Conservation (phyloP, 2,888 invertebrate genomes). For the Volucella zonaria region DNA sequence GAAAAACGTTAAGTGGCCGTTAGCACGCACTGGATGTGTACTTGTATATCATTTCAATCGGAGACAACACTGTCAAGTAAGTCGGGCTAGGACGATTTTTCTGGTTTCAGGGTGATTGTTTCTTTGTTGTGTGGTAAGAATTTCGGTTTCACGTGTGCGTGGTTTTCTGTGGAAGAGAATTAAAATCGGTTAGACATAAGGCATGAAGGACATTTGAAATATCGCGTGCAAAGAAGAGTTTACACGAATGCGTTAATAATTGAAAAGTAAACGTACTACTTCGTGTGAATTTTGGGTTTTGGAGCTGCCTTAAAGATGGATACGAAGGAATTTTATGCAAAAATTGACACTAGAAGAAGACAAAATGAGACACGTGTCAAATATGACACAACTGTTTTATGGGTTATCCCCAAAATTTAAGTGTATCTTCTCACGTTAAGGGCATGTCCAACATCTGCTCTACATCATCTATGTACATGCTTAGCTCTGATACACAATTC, state of each 20-base stretch:
- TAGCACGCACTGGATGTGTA: constrained; percentile 5
- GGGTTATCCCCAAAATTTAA: no score
- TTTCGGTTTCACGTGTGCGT: constrained; percentile 10
- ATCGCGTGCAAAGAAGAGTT: constrained; percentile 27
- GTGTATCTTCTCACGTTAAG: no score
- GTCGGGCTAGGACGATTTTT: not conserved
- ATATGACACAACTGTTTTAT: no score
- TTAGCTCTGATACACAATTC: no score
- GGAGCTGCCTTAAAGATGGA: not conserved
- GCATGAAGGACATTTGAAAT: not conserved
- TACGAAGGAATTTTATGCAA: not conserved
- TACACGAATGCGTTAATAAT: constrained; percentile 45
- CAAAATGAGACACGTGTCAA: no score
- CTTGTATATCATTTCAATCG: constrained; percentile 33
- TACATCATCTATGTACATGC: no score
- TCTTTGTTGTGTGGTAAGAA: not conserved
- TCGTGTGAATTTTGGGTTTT: constrained; percentile 2
- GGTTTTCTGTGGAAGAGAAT: constrained; percentile 15
- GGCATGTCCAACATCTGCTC: no score
- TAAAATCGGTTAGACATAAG: not conserved
- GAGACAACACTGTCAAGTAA: not conserved
- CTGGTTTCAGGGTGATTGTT: not conserved
- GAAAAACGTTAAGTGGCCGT: not conserved
- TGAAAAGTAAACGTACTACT: not conserved
- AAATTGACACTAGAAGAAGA: not conserved